A percentile compares a stretch with the other conserved stretches of the same genome.
Evolutionary conservation across 2,888 invertebrate species (phyloP).

Genomic region (Ormia ochracea): DNA sequence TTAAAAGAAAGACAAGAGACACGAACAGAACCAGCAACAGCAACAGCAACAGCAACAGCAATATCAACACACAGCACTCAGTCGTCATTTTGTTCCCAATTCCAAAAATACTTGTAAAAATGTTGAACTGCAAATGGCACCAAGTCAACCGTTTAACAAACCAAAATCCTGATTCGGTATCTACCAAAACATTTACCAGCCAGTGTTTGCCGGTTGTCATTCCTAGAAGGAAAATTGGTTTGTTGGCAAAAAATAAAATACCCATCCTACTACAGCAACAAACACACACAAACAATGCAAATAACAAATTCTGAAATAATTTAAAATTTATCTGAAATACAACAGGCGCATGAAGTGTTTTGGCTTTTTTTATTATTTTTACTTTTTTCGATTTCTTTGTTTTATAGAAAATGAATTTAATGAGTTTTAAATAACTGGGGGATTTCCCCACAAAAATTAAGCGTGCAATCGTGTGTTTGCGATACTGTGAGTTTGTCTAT

Average conservation of each 20-base stretch:
- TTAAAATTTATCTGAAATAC: constrained; percentile 65
- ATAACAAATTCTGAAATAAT: constrained; percentile 61
- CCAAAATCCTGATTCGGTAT: constrained; percentile 42
- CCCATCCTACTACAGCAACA: not conserved
- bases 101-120: not conserved
- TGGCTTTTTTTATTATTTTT: not conserved
- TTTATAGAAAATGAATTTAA: constrained; percentile 22
- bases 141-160: constrained; percentile 50
- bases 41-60: not conserved
- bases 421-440: not conserved
- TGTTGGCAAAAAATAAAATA: constrained; percentile 4
- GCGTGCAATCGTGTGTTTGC: not conserved
- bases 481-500: constrained; percentile 19
- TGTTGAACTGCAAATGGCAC: constrained; percentile 2
- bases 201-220: not conserved
- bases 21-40: not conserved
- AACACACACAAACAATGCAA: constrained; percentile 14
- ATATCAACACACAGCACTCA: not conserved
- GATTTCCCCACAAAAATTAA: not conserved
- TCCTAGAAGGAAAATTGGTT: constrained; percentile 21
- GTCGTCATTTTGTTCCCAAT: constrained; percentile 22
- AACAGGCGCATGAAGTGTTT: constrained; percentile 55
- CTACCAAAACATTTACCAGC: constrained; percentile 27
- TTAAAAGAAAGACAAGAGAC: not conserved
- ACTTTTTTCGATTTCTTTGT: too few relatives aligned